Percentiles rank a stretch among this genome's conserved stretches.
Evolutionary conservation across 2,888 invertebrate genomes (phyloP).

Genomic region (Pristionchus entomophagus): DNA sequence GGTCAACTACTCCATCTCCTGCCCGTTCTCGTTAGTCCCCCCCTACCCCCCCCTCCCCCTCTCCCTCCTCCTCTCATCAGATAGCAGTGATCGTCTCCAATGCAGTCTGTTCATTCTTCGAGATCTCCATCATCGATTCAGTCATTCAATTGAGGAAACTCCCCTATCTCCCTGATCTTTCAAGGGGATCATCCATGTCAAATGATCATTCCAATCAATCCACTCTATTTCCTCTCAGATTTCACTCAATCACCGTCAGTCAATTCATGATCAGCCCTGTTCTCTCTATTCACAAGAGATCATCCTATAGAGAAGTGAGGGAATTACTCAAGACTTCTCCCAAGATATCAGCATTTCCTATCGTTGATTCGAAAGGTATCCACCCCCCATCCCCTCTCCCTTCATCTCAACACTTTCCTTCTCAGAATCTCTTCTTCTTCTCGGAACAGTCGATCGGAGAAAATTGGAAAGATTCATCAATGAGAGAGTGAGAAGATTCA

Average conservation of each 20-base stretch:
- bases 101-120: conserved; percentile 91
- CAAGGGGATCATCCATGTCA: conserved; percentile 43
- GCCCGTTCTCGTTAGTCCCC: conserved; percentile 83
- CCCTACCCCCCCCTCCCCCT: conserved; percentile 59
- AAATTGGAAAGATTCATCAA: background rate
- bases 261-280: conserved; percentile 9
- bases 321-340: background rate
- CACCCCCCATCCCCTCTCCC: too few species aligned
- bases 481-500: background rate
- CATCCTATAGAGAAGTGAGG: background rate
- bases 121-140: conserved; percentile 96
- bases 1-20: conserved; percentile 96
- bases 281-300: background rate
- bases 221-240: too few species aligned
- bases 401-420: background rate
- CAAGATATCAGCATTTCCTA: background rate
- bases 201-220: too few species aligned
- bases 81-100: conserved; percentile 94
- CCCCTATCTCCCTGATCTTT: conserved; percentile 92
- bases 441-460: background rate
- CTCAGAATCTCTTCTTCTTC: background rate
- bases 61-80: too few species aligned
- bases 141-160: conserved; percentile 95
- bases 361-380: conserved; percentile 23
- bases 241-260: background rate